Evolutionary conservation across 2,113 vertebrate species (phyloP).

Genomic region (Psephotus haematonotus): DNA sequence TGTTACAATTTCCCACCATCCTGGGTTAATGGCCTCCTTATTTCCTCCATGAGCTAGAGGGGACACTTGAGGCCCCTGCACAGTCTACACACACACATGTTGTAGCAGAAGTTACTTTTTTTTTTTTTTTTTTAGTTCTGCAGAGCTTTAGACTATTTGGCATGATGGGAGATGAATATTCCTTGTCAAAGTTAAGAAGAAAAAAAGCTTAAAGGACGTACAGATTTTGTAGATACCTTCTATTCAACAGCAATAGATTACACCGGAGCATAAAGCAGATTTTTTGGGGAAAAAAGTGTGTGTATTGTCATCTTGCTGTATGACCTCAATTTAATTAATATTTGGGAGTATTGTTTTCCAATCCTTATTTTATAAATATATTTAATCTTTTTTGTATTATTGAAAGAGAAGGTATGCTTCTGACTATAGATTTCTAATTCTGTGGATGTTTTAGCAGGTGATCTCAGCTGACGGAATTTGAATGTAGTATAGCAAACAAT

Average conservation of each 20-base stretch:
- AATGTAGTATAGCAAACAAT: background rate
- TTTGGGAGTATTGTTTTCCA: background rate
- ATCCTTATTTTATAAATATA: background rate
- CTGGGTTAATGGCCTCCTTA: too few species aligned
- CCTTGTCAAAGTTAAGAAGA: background rate
- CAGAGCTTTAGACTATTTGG: background rate
- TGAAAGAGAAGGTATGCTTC: background rate
- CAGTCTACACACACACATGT: too few species aligned
- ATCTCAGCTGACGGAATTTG: background rate
- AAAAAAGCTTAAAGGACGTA: background rate
- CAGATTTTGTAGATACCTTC: background rate
- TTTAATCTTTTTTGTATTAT: background rate
- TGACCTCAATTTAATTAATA: background rate
- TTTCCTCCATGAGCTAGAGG: too few species aligned
- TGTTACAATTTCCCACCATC: too few species aligned
- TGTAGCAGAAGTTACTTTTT: background rate
- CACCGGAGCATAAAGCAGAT: background rate
- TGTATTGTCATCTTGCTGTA: background rate
- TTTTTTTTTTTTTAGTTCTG: background rate
- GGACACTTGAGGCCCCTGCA: too few species aligned
- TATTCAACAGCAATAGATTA: background rate
- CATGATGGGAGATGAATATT: background rate
- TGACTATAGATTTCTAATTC: background rate
- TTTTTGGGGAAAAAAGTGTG: fast-evolving
- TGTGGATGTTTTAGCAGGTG: background rate